Evolutionary conservation across 2,113 vertebrate species (phyloP).

Genomic region (Calidris pygmaea): DNA sequence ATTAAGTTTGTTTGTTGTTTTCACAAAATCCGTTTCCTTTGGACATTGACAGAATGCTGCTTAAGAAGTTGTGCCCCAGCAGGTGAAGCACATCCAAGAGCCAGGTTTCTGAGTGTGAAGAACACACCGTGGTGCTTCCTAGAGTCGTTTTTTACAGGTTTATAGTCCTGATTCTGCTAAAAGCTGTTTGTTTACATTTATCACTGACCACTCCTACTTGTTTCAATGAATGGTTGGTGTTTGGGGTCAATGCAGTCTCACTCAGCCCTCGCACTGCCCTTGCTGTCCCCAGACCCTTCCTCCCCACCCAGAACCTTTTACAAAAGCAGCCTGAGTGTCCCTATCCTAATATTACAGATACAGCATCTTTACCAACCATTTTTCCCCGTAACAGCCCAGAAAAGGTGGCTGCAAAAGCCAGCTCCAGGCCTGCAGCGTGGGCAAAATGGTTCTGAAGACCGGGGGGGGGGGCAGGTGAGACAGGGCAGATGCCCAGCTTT

Average conservation of each 20-base stretch:
- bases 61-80: neutral
- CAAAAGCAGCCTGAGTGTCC: neutral
- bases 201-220: neutral
- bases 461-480: neutral
- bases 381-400: neutral
- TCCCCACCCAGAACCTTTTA: neutral
- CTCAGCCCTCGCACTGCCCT: neutral
- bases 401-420: neutral
- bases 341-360: neutral
- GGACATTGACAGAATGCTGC: neutral
- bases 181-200: neutral
- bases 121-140: neutral
- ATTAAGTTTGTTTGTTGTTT: neutral
- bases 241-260: rapidly evolving
- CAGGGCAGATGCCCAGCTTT: neutral
- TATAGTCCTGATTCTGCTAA: neutral
- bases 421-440: rapidly evolving
- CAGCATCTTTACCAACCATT: neutral
- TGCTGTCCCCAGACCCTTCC: neutral
- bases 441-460: neutral
- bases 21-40: neutral
- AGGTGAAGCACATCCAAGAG: neutral
- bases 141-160: rapidly evolving
- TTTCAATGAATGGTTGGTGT: neutral
- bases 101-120: neutral